Evolutionary conservation across 2,888 invertebrate genomes (phyloP).

Genomic region (Rotaria sp.): DNA sequence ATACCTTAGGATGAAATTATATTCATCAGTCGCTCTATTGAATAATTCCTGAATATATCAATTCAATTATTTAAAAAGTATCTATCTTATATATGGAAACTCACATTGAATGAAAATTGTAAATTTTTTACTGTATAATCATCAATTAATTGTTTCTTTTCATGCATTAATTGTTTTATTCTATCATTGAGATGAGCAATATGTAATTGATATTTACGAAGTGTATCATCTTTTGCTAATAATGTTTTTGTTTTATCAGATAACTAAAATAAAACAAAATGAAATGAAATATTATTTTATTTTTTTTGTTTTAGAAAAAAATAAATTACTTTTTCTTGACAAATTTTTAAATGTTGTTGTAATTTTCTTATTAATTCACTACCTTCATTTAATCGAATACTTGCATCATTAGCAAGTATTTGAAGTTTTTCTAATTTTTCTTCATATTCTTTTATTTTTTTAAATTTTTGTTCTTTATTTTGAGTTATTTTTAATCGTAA

Average conservation of each 20-base stretch:
- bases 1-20: too few relatives aligned
- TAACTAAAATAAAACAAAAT: neutral
- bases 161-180: neutral
- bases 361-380: neutral
- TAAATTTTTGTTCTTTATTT: neutral
- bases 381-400: neutral
- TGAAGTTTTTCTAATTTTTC: neutral
- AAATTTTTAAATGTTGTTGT: neutral
- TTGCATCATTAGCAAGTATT: neutral
- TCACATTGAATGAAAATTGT: neutral
- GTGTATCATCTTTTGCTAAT: neutral
- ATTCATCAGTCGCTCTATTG: too few relatives aligned
- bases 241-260: neutral
- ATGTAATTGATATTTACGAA: neutral
- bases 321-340: neutral
- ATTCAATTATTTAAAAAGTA: too few relatives aligned
- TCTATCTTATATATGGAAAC: neutral
- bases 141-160: neutral
- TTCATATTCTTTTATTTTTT: neutral
- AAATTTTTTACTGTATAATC: neutral
- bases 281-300: too few relatives aligned
- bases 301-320: too few relatives aligned
- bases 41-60: too few relatives aligned
- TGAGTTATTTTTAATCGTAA: neutral
- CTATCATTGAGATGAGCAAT: neutral